Percentiles rank a stretch among this genome's conserved stretches.
Conservation (phyloP, 1,140 invertebrate species). For the Zaprionus vittiger region DNA sequence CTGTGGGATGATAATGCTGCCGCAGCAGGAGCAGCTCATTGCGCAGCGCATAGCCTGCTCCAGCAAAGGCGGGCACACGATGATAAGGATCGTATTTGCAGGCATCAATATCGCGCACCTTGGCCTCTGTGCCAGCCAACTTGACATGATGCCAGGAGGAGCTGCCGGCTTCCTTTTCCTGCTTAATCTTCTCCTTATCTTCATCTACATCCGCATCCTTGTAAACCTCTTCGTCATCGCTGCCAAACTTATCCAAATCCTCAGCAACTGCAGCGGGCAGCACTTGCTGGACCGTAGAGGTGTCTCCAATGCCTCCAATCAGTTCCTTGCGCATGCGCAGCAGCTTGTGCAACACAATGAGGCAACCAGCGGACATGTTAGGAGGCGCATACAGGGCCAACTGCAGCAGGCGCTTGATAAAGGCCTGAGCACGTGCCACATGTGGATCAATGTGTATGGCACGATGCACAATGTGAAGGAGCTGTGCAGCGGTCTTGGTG, state of each 20-base stretch:
- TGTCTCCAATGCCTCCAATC: conserved; percentile 41
- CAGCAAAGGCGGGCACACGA: conserved; percentile 93
- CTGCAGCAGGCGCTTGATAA: conserved; percentile 96
- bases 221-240: conserved; percentile 86
- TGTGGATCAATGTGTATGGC: conserved; percentile 92
- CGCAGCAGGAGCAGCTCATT: conserved; percentile 90
- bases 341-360: conserved; percentile 81
- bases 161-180: conserved; percentile 29
- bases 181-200: background rate
- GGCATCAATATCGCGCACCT: conserved; percentile 65
- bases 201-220: conserved; percentile 84
- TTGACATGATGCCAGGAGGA: conserved; percentile 76
- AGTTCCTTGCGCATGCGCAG: conserved; percentile 74
- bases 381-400: conserved; percentile 85
- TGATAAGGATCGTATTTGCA: conserved; percentile 89
- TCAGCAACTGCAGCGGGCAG: conserved; percentile 19
- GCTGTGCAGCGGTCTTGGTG: conserved; percentile 91
- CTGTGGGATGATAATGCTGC: conserved; percentile 95
- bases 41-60: conserved; percentile 88
- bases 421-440: conserved; percentile 90
- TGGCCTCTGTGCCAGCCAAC: conserved; percentile 36
- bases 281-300: conserved; percentile 8
- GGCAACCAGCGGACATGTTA: conserved; percentile 71
- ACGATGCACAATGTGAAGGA: conserved; percentile 95
- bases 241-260: conserved; percentile 82